Conservation (phyloP, 2,113 vertebrate species). For the Microtus oregoni region DNA sequence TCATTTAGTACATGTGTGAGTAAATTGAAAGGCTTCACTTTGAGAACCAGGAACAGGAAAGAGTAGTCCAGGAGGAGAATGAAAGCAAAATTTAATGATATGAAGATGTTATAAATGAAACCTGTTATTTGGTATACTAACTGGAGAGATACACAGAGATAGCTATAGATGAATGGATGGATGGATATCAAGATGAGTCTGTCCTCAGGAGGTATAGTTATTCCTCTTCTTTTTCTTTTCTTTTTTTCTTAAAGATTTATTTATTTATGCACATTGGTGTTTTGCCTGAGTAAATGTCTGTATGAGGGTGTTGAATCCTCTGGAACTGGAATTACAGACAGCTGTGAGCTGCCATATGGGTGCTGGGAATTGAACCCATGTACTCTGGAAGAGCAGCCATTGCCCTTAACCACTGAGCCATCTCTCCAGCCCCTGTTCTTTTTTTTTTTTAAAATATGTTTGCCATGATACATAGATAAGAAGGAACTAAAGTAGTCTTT, state of each 20-base stretch:
- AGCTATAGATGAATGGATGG: neutral
- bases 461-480: neutral
- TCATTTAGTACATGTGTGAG: neutral
- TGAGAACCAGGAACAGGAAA: neutral
- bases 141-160: neutral
- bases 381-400: too few relatives aligned
- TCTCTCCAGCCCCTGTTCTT: too few relatives aligned
- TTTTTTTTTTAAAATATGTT: too few relatives aligned
- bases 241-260: too few relatives aligned
- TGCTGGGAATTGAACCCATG: too few relatives aligned
- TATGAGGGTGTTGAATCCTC: too few relatives aligned
- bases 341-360: too few relatives aligned
- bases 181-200: neutral
- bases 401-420: too few relatives aligned
- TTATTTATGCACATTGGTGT: too few relatives aligned
- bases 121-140: neutral
- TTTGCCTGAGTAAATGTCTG: too few relatives aligned
- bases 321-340: too few relatives aligned
- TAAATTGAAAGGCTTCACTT: neutral
- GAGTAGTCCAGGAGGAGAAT: neutral
- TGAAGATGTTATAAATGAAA: neutral
- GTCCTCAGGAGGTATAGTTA: neutral
- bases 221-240: neutral
- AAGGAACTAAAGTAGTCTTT: neutral
- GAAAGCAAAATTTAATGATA: neutral